phyloP scores from a whole-genome alignment of 2,888 invertebrate species.

The Lepidocyrtoides sp. region DNA sequence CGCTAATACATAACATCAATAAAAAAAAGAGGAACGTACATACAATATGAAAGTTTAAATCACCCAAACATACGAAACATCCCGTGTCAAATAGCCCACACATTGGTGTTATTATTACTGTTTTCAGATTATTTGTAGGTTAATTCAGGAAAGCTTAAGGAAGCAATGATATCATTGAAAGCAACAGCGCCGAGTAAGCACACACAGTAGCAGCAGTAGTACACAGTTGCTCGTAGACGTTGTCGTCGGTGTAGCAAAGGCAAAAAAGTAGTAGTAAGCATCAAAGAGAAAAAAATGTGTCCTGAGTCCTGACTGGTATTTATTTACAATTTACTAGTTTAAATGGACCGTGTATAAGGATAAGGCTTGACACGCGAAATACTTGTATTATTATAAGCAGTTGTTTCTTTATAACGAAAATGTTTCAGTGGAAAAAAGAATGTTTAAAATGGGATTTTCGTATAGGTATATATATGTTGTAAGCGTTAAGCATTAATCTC shows the following conservation, averaged over 20 bases:
- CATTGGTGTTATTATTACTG: neutral
- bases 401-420: too few relatives aligned
- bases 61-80: conserved; percentile 13
- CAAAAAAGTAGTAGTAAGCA: neutral
- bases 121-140: conserved; percentile 55
- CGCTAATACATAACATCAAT: conserved; percentile 1
- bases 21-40: conserved; percentile 20
- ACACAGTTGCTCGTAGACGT: neutral
- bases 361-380: neutral
- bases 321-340: neutral
- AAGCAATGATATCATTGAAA: conserved; percentile 47
- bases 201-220: neutral
- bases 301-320: neutral
- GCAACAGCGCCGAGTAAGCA: conserved; percentile 12
- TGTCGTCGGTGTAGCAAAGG: conserved; percentile 12
- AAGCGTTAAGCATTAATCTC: conserved; percentile 46
- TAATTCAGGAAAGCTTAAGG: conserved; percentile 72
- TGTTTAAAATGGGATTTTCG: conserved; percentile 41
- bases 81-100: conserved; percentile 5
- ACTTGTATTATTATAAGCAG: too few relatives aligned
- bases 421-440: conserved; percentile 31
- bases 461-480: too few relatives aligned
- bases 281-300: neutral
- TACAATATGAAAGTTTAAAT: conserved; percentile 5
- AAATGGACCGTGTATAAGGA: conserved; percentile 32